phyloP scores from a whole-genome alignment of 2,888 invertebrate species.

The Caradrina clavipalpis region DNA sequence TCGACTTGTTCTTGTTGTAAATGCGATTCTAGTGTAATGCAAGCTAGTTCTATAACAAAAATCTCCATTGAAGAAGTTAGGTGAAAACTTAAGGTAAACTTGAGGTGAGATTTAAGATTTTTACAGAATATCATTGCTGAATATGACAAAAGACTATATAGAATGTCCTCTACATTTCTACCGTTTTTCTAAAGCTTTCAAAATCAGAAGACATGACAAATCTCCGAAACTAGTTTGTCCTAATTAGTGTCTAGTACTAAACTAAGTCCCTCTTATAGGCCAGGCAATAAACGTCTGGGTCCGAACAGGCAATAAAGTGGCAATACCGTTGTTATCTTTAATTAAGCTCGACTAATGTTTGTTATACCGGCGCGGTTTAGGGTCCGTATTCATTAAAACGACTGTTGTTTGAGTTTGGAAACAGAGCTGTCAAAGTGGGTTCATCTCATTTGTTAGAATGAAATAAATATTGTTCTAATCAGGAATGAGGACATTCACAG shows the following conservation, averaged over 20 bases:
- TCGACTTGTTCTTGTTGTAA: no score
- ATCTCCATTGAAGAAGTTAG: no score
- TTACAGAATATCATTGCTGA: no score
- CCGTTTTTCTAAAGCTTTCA: no score
- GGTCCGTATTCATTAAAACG: constrained; percentile 6
- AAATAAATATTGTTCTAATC: no score
- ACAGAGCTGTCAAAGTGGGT: constrained; percentile 1
- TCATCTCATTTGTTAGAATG: constrained; percentile 12
- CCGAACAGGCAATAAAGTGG: constrained; percentile 20
- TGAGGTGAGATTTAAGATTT: no score
- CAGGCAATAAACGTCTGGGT: constrained; percentile 21
- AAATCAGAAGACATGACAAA: not conserved
- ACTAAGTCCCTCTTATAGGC: not conserved
- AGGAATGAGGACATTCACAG: no score
- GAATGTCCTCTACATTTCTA: no score
- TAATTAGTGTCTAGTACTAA: constrained; percentile 16
- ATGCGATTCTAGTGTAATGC: no score
- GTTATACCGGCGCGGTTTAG: constrained; percentile 18
- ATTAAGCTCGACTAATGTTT: constrained; percentile 31
- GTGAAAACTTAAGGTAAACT: no score
- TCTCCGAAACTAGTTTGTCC: not conserved
- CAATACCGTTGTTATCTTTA: constrained; percentile 27
- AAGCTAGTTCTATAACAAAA: no score
- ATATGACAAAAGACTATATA: no score
- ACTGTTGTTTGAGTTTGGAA: not conserved